These are phyloP conservation scores for Drosophila saltans DNA, from an alignment of 1,140 invertebrate genomes.

Conservation along the genomic window DNA sequence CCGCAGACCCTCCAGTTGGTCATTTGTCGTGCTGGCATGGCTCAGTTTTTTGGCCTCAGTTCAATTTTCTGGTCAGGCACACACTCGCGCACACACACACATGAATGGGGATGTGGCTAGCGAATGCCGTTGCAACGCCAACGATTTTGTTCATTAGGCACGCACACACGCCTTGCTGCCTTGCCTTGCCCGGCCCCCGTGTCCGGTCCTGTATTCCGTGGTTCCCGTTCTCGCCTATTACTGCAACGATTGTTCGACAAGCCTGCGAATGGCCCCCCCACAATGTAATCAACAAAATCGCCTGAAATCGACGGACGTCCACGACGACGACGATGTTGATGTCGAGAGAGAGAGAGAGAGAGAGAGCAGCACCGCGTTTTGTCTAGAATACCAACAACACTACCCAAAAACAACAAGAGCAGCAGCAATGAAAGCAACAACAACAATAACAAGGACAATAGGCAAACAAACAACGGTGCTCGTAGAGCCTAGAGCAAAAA, in stretches of 20 bases:
- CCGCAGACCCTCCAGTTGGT: constrained; percentile 64
- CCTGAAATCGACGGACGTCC: constrained; percentile 54
- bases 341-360: neutral
- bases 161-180: constrained; percentile 33
- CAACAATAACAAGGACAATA: constrained; percentile 28
- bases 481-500: constrained; percentile 40
- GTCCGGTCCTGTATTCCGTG: neutral
- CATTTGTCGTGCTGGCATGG: constrained; percentile 57
- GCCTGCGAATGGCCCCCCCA: constrained; percentile 34
- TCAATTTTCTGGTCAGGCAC: constrained; percentile 81
- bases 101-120: constrained; percentile 13
- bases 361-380: constrained; percentile 54
- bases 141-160: constrained; percentile 63
- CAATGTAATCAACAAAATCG: constrained; percentile 80
- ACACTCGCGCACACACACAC: constrained; percentile 16
- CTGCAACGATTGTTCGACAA: constrained; percentile 32
- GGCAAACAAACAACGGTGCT: constrained; percentile 49
- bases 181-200: neutral
- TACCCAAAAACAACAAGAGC: constrained; percentile 18
- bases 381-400: constrained; percentile 24
- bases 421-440: constrained; percentile 1
- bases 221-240: neutral
- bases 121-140: constrained; percentile 57
- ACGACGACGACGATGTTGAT: neutral
- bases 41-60: constrained; percentile 66